Conservation (phyloP, 2,888 invertebrate species). For the Pammene aurita region DNA sequence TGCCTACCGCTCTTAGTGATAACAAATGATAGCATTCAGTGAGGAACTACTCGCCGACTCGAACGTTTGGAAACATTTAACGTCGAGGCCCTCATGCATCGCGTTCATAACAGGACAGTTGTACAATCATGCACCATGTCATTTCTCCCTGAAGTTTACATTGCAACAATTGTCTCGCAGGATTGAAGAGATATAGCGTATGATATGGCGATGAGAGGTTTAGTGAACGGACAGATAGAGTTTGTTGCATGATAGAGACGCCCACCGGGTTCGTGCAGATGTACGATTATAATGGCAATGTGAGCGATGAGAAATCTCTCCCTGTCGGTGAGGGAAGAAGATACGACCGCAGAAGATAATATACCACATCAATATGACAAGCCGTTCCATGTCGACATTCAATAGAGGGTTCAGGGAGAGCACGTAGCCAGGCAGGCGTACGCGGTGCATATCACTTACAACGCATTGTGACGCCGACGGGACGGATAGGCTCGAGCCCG, state of each 20-base stretch:
- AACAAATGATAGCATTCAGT: slow-evolving; percentile 46
- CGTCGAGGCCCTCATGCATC: slow-evolving; percentile 66
- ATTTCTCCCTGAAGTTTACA: slow-evolving; percentile 58
- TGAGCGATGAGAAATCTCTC: slow-evolving; percentile 69
- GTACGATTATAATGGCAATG: slow-evolving; percentile 63
- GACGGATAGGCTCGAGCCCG: slow-evolving; percentile 93
- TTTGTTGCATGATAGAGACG: slow-evolving; percentile 58
- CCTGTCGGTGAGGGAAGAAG: slow-evolving; percentile 73
- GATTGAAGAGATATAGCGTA: slow-evolving; percentile 60
- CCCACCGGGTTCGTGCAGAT: slow-evolving; percentile 73
- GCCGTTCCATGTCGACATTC: slow-evolving; percentile 71
- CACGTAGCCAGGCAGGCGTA: slow-evolving; percentile 66
- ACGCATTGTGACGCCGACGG: slow-evolving; percentile 88
- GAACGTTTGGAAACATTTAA: slow-evolving; percentile 53
- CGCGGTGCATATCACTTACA: slow-evolving; percentile 83
- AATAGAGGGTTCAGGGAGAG: slow-evolving; percentile 63
- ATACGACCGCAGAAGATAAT: slow-evolving; percentile 68
- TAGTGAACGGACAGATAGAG: slow-evolving; percentile 64
- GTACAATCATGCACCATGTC: slow-evolving; percentile 68
- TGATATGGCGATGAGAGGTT: slow-evolving; percentile 63
- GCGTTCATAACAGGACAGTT: slow-evolving; percentile 56
- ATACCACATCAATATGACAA: slow-evolving; percentile 71
- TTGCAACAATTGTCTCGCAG: slow-evolving; percentile 54
- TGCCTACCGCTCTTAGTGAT: slow-evolving; percentile 36
- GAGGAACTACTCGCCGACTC: slow-evolving; percentile 52